Base-by-base conservation (phyloP, 2,888 invertebrate species). In the Agrotis ipsilon region DNA sequence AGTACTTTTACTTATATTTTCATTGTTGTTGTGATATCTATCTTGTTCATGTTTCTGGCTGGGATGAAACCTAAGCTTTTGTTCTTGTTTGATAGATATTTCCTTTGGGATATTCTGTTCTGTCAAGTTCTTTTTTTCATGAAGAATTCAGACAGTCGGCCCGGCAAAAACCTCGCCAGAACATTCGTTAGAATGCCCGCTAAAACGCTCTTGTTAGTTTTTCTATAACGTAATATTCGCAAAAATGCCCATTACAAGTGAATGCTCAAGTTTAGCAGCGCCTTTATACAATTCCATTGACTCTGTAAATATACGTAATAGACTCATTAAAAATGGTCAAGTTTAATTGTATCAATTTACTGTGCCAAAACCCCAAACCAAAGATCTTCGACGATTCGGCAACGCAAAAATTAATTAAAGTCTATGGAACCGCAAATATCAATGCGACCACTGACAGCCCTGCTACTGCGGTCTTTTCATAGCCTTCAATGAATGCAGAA, bases 1-100 rank as follows among this genome's bases (percentile, higher is more conserved):
- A 79, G 48, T 52, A 16, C 24, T 21, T 43, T n/a, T n/a, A n/a
- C n/a, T n/a, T 16, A 55, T 3, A 52, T 24, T 27, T 51, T 43
- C 18, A 14, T 61, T 46, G 32, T 60, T 60, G 24, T 46, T 32
- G 13, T 27, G 11, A 45, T 77, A 39, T 77, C 5, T 39, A 70
- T 69, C 45, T 39, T 18, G 4, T 60, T 45, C 21, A 48, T 51
- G 45, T 49, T 24, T 43, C 32, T 24, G n/a, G 49, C 49, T 68
- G 16, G 14, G 45, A 46, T 11, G 19, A 51, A 77, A 39, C 13
- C 19, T 11, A 39, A 11, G 9, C 11, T 11, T 24, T 52, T 9
- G 18, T 24, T 51, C 16, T 9, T 52, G 16, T 24, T 24, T 24
- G 18, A 24, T 9, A 24, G 16, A 18, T n/a, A n/a, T 18, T 18